Percentiles rank a stretch among this genome's conserved stretches.
Conservation (phyloP, 2,797 vertebrate species). For the Coranthus polyacanthus region DNA sequence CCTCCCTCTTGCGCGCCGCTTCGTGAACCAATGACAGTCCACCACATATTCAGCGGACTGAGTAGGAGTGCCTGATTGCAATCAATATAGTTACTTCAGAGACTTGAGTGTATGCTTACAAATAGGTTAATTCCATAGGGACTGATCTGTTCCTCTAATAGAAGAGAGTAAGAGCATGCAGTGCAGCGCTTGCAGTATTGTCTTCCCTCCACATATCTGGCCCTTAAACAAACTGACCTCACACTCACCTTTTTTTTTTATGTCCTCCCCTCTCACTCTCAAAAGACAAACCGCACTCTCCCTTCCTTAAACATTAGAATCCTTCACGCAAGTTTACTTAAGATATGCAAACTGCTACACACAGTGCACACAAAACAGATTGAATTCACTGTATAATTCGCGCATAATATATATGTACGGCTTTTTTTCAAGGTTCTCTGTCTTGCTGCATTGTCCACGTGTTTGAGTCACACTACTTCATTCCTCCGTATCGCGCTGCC, state of each 20-base stretch:
- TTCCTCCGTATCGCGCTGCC: slow-evolving; percentile 20
- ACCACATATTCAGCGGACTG: slow-evolving; percentile 11
- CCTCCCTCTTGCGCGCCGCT: not conserved
- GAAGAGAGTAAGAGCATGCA: not conserved
- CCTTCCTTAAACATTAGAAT: not conserved
- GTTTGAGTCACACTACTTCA: slow-evolving; percentile 26
- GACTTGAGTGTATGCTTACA: slow-evolving; percentile 9
- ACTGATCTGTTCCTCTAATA: slow-evolving; percentile 18
- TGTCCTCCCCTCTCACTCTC: not conserved
- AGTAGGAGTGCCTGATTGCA: slow-evolving; percentile 1
- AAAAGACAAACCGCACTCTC: not conserved
- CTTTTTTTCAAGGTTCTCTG: not conserved
- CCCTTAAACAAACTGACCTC: slow-evolving; percentile 15
- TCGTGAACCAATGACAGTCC: not conserved
- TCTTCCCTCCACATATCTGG: slow-evolving; percentile 14
- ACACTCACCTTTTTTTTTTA: not conserved
- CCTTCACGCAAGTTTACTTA: not conserved
- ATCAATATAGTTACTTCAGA: slow-evolving; percentile 35
- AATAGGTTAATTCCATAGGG: slow-evolving; percentile 17
- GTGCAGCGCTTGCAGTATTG: not conserved
- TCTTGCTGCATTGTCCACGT: slow-evolving; percentile 7
- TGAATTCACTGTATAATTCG: not conserved
- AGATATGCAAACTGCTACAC: no score
- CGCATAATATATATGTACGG: not conserved
- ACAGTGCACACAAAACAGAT: not conserved